Conservation (phyloP, 2,113 vertebrate genomes). For the Mustelus asterias region DNA sequence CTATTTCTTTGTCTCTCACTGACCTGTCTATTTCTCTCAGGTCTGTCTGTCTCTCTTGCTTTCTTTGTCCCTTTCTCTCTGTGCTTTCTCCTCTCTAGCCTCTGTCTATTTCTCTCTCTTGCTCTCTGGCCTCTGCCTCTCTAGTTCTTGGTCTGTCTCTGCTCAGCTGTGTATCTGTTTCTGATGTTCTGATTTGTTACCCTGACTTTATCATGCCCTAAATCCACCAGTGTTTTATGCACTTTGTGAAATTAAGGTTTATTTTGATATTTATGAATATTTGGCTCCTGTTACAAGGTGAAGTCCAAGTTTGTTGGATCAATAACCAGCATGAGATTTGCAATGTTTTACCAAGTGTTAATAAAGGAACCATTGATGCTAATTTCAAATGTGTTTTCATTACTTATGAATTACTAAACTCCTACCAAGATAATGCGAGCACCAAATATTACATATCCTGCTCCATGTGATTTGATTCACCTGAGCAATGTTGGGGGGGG, state of each 20-base stretch:
- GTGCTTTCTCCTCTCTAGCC: background rate
- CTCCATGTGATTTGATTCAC: background rate
- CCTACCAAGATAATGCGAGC: background rate
- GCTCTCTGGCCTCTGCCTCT: background rate
- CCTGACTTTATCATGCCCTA: constrained; percentile 2
- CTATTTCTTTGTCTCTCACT: background rate
- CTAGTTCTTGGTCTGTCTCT: too few relatives aligned
- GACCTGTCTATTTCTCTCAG: background rate
- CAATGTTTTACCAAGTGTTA: constrained; percentile 18
- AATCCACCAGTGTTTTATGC: constrained; percentile 31
- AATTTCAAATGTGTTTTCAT: background rate
- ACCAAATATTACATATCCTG: background rate
- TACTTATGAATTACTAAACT: background rate
- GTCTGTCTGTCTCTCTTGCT: background rate
- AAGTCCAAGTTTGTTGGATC: constrained; percentile 14
- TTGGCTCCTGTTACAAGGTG: constrained; percentile 29
- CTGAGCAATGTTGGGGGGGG: too few relatives aligned
- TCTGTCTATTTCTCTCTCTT: too few relatives aligned
- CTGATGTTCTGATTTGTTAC: background rate
- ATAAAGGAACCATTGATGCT: constrained; percentile 32
- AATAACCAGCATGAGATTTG: constrained; percentile 21
- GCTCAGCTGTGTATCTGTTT: too few relatives aligned
- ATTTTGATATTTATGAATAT: constrained; percentile 34
- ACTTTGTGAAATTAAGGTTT: constrained; percentile 25
- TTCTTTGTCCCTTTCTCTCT: background rate